Percentiles rank a stretch among this genome's conserved stretches.
These are phyloP conservation scores for Eurois occulta DNA, from an alignment of 2,888 invertebrate genomes.

Conservation along the genomic window DNA sequence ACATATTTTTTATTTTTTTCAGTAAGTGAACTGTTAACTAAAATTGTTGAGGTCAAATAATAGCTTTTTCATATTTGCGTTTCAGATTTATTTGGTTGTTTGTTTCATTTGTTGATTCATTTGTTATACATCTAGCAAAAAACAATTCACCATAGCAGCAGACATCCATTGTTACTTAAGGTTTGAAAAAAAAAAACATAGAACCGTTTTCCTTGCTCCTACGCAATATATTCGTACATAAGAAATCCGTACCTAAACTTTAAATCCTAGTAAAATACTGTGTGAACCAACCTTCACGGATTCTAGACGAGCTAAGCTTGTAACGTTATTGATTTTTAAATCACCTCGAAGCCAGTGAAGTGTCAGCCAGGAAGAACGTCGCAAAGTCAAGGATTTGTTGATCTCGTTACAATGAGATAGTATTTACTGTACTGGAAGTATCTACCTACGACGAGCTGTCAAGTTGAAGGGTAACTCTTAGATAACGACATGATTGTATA, in stretches of 20 bases:
- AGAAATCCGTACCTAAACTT: conserved; percentile 8
- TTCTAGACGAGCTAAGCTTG: conserved; percentile 58
- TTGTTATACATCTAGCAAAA: neutral
- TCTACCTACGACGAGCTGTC: conserved; percentile 64
- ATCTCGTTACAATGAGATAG: conserved; percentile 81
- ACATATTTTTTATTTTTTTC: neutral
- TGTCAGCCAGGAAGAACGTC: conserved; percentile 70
- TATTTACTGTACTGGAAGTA: conserved; percentile 61
- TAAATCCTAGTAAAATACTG: conserved; percentile 23
- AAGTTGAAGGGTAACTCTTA: conserved; percentile 81
- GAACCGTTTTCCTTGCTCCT: neutral
- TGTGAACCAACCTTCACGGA: conserved; percentile 29
- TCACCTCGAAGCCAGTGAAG: conserved; percentile 79
- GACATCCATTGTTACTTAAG: neutral
- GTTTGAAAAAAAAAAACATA: neutral
- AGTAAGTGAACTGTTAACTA: neutral
- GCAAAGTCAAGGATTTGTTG: conserved; percentile 85
- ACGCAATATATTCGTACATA: neutral
- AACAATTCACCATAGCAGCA: neutral
- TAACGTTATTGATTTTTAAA: conserved; percentile 78
- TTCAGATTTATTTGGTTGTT: neutral
- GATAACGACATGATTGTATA: conserved; percentile 48
- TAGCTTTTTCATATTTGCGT: neutral
- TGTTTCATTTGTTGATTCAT: too few species aligned
- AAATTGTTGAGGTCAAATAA: neutral